A percentile compares a stretch with the other conserved stretches of the same genome.
phyloP scores from a whole-genome alignment of 1,140 invertebrate genomes.

The Drosophila auraria region DNA sequence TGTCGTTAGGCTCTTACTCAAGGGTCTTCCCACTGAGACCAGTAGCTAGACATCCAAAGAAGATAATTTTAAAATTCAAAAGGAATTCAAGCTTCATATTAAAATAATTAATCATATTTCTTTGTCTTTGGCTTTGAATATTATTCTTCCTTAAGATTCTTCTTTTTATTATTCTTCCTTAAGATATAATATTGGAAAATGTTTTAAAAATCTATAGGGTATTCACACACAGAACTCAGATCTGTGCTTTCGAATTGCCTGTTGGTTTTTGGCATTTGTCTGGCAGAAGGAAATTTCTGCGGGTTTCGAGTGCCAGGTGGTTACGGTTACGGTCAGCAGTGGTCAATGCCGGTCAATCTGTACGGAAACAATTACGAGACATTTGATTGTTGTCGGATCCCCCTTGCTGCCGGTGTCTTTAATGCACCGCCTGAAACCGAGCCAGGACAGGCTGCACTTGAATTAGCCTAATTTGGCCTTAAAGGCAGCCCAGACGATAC shows the following conservation, averaged over 20 bases:
- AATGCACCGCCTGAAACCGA: constrained; percentile 5
- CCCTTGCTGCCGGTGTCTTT: constrained; percentile 15
- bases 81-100: too few relatives aligned
- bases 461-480: constrained; percentile 57
- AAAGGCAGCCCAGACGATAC: constrained; percentile 38
- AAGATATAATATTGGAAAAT: too few relatives aligned
- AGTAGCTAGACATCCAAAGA: not conserved
- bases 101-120: too few relatives aligned
- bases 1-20: constrained; percentile 13
- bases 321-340: constrained; percentile 17
- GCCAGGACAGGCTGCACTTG: constrained; percentile 8
- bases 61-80: not conserved
- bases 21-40: not conserved
- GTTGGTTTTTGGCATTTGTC: constrained; percentile 28
- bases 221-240: not conserved
- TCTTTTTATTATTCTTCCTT: too few relatives aligned
- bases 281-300: constrained; percentile 36
- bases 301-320: constrained; percentile 33
- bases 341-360: constrained; percentile 62
- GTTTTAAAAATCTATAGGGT: not conserved
- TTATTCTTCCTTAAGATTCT: too few relatives aligned
- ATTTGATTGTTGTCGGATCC: constrained; percentile 63
- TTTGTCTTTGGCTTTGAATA: too few relatives aligned
- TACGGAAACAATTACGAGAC: constrained; percentile 67
- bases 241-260: not conserved